phyloP scores from a whole-genome alignment of 2,888 invertebrate species.

The Podotricha telesiphe region DNA sequence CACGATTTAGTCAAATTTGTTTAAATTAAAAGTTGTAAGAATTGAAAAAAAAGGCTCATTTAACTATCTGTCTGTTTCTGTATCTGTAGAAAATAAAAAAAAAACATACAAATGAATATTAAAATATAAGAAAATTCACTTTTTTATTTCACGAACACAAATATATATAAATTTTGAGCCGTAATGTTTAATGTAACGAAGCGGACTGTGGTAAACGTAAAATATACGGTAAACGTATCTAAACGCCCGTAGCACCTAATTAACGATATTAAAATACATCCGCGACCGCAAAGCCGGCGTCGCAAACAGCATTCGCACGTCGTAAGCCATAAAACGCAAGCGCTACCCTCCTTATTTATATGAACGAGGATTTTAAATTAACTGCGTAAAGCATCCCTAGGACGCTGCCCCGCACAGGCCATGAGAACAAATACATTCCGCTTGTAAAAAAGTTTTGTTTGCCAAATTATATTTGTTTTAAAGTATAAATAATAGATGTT shows the following conservation, averaged over 20 bases:
- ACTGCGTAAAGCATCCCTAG: conserved; percentile 78
- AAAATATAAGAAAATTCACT: not conserved
- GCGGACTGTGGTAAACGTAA: conserved; percentile 38
- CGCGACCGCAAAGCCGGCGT: conserved; percentile 71
- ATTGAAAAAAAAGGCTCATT: not conserved
- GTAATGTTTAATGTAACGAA: conserved; percentile 34
- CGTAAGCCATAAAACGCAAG: conserved; percentile 82
- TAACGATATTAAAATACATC: conserved; percentile 83
- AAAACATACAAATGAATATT: not conserved
- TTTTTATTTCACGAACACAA: not conserved
- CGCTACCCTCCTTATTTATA: conserved; percentile 82
- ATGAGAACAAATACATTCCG: conserved; percentile 56
- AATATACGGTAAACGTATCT: conserved; percentile 48
- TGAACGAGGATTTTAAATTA: conserved; percentile 83
- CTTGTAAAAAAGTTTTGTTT: conserved; percentile 34
- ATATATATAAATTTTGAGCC: conserved; percentile 27
- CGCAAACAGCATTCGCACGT: conserved; percentile 78
- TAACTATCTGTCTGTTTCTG: not conserved
- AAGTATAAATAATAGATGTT: no score
- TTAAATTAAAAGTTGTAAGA: not conserved
- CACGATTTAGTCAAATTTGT: not conserved
- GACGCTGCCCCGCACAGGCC: conserved; percentile 56
- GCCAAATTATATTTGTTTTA: not conserved
- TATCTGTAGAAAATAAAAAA: not conserved
- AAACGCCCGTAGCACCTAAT: conserved; percentile 77